Percentiles rank a stretch among this genome's conserved stretches.
phyloP scores from a whole-genome alignment of 2,797 vertebrate species.

The Semaprochilodus insignis region DNA sequence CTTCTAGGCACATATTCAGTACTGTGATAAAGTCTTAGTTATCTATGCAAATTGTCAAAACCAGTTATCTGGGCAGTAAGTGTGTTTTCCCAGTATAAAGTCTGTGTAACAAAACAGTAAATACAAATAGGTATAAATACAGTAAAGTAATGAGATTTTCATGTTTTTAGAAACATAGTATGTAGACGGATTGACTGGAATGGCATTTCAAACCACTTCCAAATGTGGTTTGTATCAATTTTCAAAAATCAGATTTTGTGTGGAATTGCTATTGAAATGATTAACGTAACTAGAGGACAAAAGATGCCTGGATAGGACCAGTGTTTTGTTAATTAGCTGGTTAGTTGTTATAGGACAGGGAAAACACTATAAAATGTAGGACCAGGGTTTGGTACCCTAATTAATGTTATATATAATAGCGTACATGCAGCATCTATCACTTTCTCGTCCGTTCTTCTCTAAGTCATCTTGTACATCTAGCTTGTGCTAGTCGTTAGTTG shows the following conservation, averaged over 20 bases:
- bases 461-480: neutral
- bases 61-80: too few relatives aligned
- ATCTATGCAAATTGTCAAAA: too few relatives aligned
- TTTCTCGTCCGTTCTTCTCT: conserved; percentile 3
- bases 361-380: neutral
- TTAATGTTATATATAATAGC: neutral
- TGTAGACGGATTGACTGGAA: neutral
- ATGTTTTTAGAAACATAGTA: too few relatives aligned
- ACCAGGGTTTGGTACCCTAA: neutral
- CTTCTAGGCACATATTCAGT: neutral
- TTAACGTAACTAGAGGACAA: neutral
- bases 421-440: neutral
- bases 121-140: neutral
- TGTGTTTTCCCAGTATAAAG: too few relatives aligned
- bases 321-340: neutral
- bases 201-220: neutral
- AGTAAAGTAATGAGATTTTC: too few relatives aligned
- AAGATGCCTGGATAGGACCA: neutral
- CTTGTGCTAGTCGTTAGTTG: neutral
- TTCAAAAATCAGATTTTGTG: too few relatives aligned
- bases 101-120: too few relatives aligned
- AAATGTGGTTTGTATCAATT: too few relatives aligned
- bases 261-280: neutral
- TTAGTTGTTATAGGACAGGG: neutral
- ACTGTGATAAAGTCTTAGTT: too few relatives aligned